Base-by-base conservation (phyloP, 2,797 vertebrate genomes). In the Phataginus tricuspis region DNA sequence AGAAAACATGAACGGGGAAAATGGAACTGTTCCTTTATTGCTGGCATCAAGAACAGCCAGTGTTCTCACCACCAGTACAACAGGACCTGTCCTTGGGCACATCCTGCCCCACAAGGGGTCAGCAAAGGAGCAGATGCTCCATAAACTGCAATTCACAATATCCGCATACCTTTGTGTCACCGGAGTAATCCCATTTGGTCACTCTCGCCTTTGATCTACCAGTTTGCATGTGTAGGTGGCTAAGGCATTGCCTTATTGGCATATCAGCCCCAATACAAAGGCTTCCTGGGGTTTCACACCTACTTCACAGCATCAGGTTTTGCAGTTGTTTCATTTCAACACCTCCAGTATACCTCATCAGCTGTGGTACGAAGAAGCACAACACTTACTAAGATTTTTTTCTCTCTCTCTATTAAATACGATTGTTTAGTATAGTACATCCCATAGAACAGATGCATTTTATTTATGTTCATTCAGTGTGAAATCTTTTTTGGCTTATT, bases 131-230 rank as follows among this genome's bases (percentile, higher is more conserved):
- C 95, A 95, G 95, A 80, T 97, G 86, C 34, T 86, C 42, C 74
- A n/a, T 93, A 86, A 91, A 91, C 82, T 92, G 57, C 87, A 94
- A 39, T 95, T 95, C 86, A 82, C 25, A 0, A 12, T 57, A 82
- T 61, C 49, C 0, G 61, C 88, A 95, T 83, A 86, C 49, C 94
- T 96, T 96, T 89, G 68, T 96, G 95, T 96, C 96, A 93, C 51
- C 45, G n/a, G 23, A 94, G 57, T 68, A 94, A 92, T 95, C 86
- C 63, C 63, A 93, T 94, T 95, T 90, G 82, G 94, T 96, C 88
- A 45, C 27, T 53, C 68, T 53, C 16, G 49, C 74, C 88, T 96
- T 97, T 97, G 94, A 97, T 97, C 95, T 94, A 91, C n/a, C 75
- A 77, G 88, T 88, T 61, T 90, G 89, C 68, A 51, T 49, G 80